Conservation (phyloP, 2,888 invertebrate genomes). For the Nudaria mundana region DNA sequence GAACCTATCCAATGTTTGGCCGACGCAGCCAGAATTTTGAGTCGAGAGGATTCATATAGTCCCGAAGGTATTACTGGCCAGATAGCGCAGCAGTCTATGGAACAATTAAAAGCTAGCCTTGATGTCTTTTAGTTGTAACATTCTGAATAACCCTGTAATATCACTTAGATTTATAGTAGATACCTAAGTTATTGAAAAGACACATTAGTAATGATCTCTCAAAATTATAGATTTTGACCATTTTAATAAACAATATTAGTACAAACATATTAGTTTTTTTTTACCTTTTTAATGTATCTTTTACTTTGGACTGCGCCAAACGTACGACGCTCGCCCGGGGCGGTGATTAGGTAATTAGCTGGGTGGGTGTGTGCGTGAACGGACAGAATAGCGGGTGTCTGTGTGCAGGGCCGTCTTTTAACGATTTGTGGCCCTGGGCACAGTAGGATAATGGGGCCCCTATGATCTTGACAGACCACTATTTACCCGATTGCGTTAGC, state of each 20-base stretch:
- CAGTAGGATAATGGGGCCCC: too few relatives aligned
- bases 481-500: too few relatives aligned
- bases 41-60: conserved; percentile 84
- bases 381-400: too few relatives aligned
- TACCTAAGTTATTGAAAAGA: not conserved
- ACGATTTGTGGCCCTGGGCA: too few relatives aligned
- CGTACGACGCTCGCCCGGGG: too few relatives aligned
- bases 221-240: not conserved
- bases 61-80: conserved; percentile 84
- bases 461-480: too few relatives aligned
- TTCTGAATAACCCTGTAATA: conserved; percentile 1
- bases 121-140: conserved; percentile 46
- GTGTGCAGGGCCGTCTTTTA: too few relatives aligned
- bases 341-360: too few relatives aligned
- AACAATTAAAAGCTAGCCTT: conserved; percentile 63
- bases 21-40: conserved; percentile 84
- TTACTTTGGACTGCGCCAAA: too few relatives aligned
- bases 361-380: too few relatives aligned
- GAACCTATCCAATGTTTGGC: conserved; percentile 84
- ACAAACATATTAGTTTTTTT: not conserved
- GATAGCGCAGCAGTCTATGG: conserved; percentile 79
- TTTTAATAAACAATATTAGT: not conserved
- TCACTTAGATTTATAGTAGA: not conserved
- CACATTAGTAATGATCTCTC: not conserved
- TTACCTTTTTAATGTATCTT: too few relatives aligned